phyloP scores from a whole-genome alignment of 2,113 vertebrate species.

The Salvelinus namaycush region DNA sequence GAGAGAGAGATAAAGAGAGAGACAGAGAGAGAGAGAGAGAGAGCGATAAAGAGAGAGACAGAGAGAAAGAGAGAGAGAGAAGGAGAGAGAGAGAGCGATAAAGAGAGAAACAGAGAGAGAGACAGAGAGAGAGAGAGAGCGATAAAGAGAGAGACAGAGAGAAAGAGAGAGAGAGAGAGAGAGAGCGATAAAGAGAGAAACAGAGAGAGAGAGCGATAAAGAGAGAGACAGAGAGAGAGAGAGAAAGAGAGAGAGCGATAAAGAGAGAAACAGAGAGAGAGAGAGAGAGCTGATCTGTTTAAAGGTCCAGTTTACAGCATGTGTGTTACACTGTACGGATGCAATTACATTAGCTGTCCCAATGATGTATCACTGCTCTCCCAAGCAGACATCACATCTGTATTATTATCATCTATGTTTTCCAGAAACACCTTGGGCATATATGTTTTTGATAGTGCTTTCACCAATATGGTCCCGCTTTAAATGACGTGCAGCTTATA shows the following conservation, averaged over 20 bases:
- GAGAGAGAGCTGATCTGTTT: not conserved
- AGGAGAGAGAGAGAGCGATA: no score
- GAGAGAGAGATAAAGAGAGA: not conserved
- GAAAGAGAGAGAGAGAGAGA: not conserved
- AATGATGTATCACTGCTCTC: conserved; percentile 36
- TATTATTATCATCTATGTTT: conserved; percentile 10
- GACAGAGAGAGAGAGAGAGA: not conserved
- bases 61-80: no score
- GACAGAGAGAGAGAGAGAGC: not conserved
- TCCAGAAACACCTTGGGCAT: conserved; percentile 9
- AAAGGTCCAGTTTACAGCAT: not conserved
- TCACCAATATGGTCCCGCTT: not conserved
- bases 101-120: no score
- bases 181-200: not conserved
- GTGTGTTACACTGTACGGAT: not conserved
- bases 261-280: no score
- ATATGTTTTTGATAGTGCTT: conserved; percentile 2
- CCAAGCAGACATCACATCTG: conserved; percentile 7
- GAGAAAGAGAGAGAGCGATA: not conserved
- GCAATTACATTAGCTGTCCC: conserved; percentile 10
- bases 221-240: no score
- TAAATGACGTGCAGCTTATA: no score
- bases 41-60: not conserved
- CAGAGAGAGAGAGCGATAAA: not conserved
- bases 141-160: no score